These are phyloP conservation scores for Hymenochirus boettgeri DNA, from an alignment of 2,113 vertebrate species.

Conservation along the genomic window DNA sequence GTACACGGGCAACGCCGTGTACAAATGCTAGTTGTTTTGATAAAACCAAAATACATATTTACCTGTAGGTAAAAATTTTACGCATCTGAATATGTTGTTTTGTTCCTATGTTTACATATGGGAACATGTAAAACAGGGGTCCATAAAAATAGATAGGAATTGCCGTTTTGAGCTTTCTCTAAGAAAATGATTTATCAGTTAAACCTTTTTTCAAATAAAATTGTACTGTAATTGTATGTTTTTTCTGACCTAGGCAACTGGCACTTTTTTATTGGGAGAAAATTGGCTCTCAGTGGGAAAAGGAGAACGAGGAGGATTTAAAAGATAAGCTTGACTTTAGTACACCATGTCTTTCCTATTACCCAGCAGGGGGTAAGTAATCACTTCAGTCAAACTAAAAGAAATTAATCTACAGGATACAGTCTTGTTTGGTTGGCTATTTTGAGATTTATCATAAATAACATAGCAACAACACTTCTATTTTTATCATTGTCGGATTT, in stretches of 20 bases:
- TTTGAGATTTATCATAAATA: too few relatives aligned
- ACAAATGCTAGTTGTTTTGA: too few relatives aligned
- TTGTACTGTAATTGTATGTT: background rate
- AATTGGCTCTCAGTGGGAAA: constrained; percentile 86
- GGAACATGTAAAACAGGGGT: background rate
- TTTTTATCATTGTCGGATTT: too few relatives aligned
- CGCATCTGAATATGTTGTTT: too few relatives aligned
- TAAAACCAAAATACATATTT: too few relatives aligned
- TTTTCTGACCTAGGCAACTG: constrained; percentile 58
- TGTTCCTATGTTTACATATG: too few relatives aligned
- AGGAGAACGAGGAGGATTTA: constrained; percentile 88
- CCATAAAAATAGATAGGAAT: background rate
- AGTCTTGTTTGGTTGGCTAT: background rate
- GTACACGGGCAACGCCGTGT: too few relatives aligned
- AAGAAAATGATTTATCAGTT: background rate
- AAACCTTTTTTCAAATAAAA: background rate
- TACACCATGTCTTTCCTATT: constrained; percentile 61
- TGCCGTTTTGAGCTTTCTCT: background rate
- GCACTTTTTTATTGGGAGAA: constrained; percentile 79
- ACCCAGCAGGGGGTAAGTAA: constrained; percentile 76
- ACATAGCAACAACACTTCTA: too few relatives aligned
- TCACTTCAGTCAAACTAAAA: background rate
- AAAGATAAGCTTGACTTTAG: constrained; percentile 94
- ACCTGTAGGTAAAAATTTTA: too few relatives aligned
- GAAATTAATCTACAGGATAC: background rate